A percentile compares a stretch with the other conserved stretches of the same genome.
Evolutionary conservation across 2,113 vertebrate species (phyloP).

Genomic region (Semicossyphus pulcher): DNA sequence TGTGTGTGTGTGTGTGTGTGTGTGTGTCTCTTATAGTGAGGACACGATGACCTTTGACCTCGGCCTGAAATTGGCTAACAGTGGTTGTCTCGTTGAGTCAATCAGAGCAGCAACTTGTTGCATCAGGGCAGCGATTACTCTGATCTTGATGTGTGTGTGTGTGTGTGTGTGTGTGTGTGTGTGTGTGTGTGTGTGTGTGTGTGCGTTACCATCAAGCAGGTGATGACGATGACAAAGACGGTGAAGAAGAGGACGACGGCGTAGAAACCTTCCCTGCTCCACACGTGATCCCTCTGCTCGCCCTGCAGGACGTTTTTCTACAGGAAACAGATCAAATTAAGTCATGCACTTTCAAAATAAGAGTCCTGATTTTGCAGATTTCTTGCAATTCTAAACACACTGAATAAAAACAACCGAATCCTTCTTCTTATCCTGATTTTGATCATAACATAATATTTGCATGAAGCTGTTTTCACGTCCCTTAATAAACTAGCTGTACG

Average conservation of each 20-base stretch:
- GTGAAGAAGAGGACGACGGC: constrained; percentile 94
- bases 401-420: too few species aligned
- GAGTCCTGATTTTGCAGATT: too few species aligned
- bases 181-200: constrained; percentile 16
- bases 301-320: constrained; percentile 96
- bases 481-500: too few species aligned
- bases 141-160: neutral
- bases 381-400: too few species aligned
- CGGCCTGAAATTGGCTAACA: constrained; percentile 18
- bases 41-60: constrained; percentile 15
- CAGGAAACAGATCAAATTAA: constrained; percentile 43
- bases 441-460: too few species aligned
- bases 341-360: too few species aligned
- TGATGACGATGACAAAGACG: constrained; percentile 92
- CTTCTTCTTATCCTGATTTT: too few species aligned
- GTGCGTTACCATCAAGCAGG: constrained; percentile 92
- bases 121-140: neutral
- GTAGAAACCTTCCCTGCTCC: constrained; percentile 93
- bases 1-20: too few species aligned
- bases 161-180: neutral
- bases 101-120: neutral
- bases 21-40: too few species aligned
- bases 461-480: too few species aligned
- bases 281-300: constrained; percentile 90
- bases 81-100: too few species aligned